Conservation (phyloP, 1,140 invertebrate species). For the Dendrolimus kikuchii region DNA sequence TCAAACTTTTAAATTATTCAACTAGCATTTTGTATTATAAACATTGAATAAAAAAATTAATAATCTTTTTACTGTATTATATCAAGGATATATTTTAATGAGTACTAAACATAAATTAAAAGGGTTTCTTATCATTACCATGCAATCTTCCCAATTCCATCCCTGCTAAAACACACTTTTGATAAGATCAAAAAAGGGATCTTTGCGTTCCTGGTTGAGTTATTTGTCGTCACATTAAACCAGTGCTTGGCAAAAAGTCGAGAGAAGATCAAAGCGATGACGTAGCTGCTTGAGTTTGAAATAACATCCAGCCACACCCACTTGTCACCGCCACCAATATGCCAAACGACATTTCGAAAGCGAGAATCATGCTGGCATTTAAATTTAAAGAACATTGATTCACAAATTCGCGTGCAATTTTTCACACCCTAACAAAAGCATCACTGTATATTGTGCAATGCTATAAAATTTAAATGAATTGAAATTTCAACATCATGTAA, state of each 20-base stretch:
- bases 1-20: too few relatives aligned
- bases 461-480: too few relatives aligned
- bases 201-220: conserved; percentile 50
- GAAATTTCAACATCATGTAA: too few relatives aligned
- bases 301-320: conserved; percentile 49
- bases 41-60: too few relatives aligned
- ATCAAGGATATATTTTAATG: too few relatives aligned
- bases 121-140: too few relatives aligned
- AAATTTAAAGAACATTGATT: neutral
- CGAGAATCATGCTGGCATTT: neutral
- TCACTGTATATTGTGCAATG: too few relatives aligned
- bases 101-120: too few relatives aligned
- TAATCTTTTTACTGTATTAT: too few relatives aligned
- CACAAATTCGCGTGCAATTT: neutral
- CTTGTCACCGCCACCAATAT: conserved; percentile 21
- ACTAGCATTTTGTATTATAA: too few relatives aligned
- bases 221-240: conserved; percentile 69
- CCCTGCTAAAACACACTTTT: conserved; percentile 4
- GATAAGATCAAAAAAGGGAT: conserved; percentile 55
- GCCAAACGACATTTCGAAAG: neutral
- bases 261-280: conserved; percentile 59
- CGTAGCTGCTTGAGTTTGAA: conserved; percentile 45
- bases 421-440: neutral
- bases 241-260: conserved; percentile 59
- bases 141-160: too few relatives aligned